phyloP scores from a whole-genome alignment of 2,113 vertebrate genomes.

The Atrichornis clamosus region DNA sequence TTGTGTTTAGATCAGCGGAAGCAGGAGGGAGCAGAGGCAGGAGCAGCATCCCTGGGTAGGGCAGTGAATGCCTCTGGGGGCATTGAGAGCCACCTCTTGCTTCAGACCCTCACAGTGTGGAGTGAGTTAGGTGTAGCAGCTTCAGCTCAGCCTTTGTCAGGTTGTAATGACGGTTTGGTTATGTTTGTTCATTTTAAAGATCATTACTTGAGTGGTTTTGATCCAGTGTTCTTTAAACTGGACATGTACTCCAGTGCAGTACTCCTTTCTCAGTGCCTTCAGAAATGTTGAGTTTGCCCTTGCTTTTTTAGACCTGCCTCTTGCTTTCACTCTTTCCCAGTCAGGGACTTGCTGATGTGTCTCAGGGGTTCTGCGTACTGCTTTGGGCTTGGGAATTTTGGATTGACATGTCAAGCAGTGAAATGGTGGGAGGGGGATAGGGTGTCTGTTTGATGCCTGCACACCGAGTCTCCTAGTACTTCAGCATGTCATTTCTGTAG shows the following conservation, averaged over 20 bases:
- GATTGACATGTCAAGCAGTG: background rate
- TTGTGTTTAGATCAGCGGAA: background rate
- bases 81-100: accelerated
- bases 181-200: background rate
- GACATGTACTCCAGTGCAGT: background rate
- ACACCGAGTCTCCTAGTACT: accelerated
- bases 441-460: accelerated
- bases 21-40: background rate
- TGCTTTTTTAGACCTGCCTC: background rate
- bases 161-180: background rate
- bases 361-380: background rate
- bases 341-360: background rate
- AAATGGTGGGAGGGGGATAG: background rate
- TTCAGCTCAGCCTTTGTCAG: accelerated
- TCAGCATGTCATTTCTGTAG: background rate
- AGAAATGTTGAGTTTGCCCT: background rate
- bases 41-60: accelerated
- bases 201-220: background rate
- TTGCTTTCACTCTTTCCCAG: background rate
- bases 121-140: background rate
- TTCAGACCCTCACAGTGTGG: accelerated
- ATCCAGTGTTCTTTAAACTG: background rate
- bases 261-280: background rate
- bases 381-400: background rate
- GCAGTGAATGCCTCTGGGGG: accelerated